Evolutionary conservation across 2,113 vertebrate genomes (phyloP).

Genomic region (Parus major): DNA sequence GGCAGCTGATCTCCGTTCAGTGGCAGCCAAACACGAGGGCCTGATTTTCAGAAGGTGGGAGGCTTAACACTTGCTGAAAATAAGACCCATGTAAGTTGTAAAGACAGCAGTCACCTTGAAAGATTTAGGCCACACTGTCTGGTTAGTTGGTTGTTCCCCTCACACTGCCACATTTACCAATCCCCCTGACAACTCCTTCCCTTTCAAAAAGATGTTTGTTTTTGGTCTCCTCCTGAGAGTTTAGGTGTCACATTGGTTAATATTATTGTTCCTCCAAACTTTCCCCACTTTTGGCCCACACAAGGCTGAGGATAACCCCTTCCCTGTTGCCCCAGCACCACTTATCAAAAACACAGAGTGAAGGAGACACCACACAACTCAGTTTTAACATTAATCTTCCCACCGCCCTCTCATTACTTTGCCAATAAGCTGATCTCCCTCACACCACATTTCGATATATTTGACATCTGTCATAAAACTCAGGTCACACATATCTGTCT

Average conservation of each 20-base stretch:
- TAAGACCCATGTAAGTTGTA: slow-evolving; percentile 39
- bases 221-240: neutral
- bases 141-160: neutral
- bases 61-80: slow-evolving; percentile 41
- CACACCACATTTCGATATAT: slow-evolving; percentile 73
- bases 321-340: neutral
- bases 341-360: slow-evolving; percentile 13
- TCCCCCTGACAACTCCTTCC: neutral
- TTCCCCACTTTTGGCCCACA: neutral
- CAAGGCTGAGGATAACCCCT: slow-evolving; percentile 3
- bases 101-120: slow-evolving; percentile 52
- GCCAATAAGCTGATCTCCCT: slow-evolving; percentile 77
- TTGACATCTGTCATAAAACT: slow-evolving; percentile 79
- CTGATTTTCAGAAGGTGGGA: slow-evolving; percentile 39
- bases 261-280: neutral
- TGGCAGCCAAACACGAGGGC: slow-evolving; percentile 27
- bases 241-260: neutral
- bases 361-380: slow-evolving; percentile 26
- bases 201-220: neutral
- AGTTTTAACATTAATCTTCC: slow-evolving; percentile 71
- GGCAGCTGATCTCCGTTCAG: neutral
- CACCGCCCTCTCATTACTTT: slow-evolving; percentile 73
- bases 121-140: slow-evolving; percentile 5
- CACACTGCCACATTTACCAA: neutral
- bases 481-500: slow-evolving; percentile 73